Evolutionary conservation across 1,140 invertebrate species (phyloP), one percentile per base, ranked within the genome.

Genomic region (Trypoxylus dichotomus): DNA sequence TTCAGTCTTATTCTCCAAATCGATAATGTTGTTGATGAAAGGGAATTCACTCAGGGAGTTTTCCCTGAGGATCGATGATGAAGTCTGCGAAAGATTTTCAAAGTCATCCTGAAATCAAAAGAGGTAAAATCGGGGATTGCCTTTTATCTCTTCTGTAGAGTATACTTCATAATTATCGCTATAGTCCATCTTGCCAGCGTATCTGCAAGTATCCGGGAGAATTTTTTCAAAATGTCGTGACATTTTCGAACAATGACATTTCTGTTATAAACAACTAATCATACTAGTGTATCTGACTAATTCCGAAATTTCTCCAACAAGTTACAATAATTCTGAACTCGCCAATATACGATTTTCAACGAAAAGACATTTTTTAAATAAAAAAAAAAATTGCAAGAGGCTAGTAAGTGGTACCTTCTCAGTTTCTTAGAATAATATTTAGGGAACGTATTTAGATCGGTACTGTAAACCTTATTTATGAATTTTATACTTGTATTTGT

Each of bases 1-100:
- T n/a, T 74, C 72, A 13, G 29, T 74, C 5, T 74, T 74, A 43
- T 32, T 74, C n/a, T 74, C 72, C 72, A 74, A 74, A 74, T 74
- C 29, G 41, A 74, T 41, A 19, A 74, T 74, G n/a, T 74, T 74
- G 29, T 74, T 43, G 27, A 74, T 15, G 29, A 25, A 37, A 3
- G 72, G n/a, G 8, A 74, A 41, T 11, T 74, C 72, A n/a, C 15
- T 24, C 1, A 74, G 19, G 29, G 32, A 74, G n/a, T 21, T 74
- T 41, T 74, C 72, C 2, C 41, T 15, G n/a, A 74, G 32, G 13
- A 74, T 43, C 3, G 27, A 19, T n/a, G 72, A 74, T 19, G 72
- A 74, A 37, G 72, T 74, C n/a, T 74, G 72, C 3, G 72, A 74
- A 19, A 74, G 15, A 43, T 74, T 74, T 43, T 74, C 72, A n/a